Base-by-base conservation (phyloP, 2,888 invertebrate species). In the Drosophila tanythrix region DNA sequence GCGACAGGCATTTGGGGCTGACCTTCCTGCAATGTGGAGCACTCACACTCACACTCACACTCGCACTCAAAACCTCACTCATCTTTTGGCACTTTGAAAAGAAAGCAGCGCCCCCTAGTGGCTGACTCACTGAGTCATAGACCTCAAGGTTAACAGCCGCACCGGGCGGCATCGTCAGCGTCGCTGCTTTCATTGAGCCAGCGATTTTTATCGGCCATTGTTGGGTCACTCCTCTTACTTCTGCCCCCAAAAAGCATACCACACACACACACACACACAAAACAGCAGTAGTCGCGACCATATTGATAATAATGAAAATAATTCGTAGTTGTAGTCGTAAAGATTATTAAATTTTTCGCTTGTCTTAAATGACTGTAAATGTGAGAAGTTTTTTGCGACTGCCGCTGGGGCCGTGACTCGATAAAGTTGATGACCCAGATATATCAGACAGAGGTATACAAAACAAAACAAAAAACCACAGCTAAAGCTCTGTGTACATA, bases 71-170 rank as follows among this genome's bases (percentile, higher is more conserved):
- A 25, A 11, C 36, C 38, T 29, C 38, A 27, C 56, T 76, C 82
- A 82, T 87, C 88, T 69, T 60, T 67, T 58, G 31, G 58, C 77
- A 63, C 50, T 53, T 58, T 25, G 29, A 81, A 81, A 78, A 77
- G 86, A 88, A 85, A 84, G 86, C 74, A 82, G 67, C 76, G 79
- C 85, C 81, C 74, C 62, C 60, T 71, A 51, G 51, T 38, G 65
- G 64, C 69, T 66, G 75, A 67, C 53, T 67, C 74, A 70, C 70
- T 85, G 88, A 87, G 86, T 87, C 86, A 89, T 81, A 79, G 89
- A 87, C 86, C 86, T 88, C 86, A 87, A 87, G 86, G 86, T 87
- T 89, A 89, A 87, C 88, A 87, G 89, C 84, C 88, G 75, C 85
- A 71, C 68, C 75, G 64, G 66, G 61, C 66, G 68, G 59, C 62